A percentile compares a stretch with the other conserved stretches of the same genome.
phyloP scores from a whole-genome alignment of 2,113 vertebrate species.

The Promerops cafer region DNA sequence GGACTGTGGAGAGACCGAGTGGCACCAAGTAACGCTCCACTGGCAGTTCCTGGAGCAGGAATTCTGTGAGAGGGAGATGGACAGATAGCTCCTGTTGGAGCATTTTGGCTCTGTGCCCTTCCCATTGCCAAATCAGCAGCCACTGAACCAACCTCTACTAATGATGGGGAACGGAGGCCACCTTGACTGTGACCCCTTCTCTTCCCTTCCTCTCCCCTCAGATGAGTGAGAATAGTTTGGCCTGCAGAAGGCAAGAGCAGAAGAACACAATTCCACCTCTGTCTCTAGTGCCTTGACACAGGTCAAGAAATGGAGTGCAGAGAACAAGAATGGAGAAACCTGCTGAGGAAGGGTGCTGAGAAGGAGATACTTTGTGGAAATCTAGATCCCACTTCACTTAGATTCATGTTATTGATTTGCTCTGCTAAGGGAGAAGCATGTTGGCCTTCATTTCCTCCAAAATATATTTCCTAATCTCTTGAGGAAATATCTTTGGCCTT shows the following conservation, averaged over 20 bases:
- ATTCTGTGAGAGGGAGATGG: slow-evolving; percentile 3
- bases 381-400: slow-evolving; percentile 14
- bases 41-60: slow-evolving; percentile 26
- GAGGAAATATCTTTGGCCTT: slow-evolving; percentile 38
- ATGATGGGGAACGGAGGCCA: background rate
- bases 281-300: background rate
- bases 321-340: background rate
- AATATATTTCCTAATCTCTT: slow-evolving; percentile 12
- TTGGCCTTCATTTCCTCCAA: slow-evolving; percentile 2
- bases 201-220: background rate
- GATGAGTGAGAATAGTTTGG: background rate
- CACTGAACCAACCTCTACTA: background rate
- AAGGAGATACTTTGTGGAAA: background rate
- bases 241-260: background rate
- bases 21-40: slow-evolving; percentile 3
- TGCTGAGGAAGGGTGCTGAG: slow-evolving; percentile 1
- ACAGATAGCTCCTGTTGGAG: slow-evolving; percentile 23
- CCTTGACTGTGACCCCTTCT: background rate
- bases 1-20: slow-evolving; percentile 20
- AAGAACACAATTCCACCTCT: background rate
- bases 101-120: slow-evolving; percentile 5
- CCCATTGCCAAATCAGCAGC: background rate
- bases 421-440: slow-evolving; percentile 47
- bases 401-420: slow-evolving; percentile 9
- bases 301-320: background rate